Conservation (phyloP, 2,113 vertebrate species). For the Triplophysa dalaica region DNA sequence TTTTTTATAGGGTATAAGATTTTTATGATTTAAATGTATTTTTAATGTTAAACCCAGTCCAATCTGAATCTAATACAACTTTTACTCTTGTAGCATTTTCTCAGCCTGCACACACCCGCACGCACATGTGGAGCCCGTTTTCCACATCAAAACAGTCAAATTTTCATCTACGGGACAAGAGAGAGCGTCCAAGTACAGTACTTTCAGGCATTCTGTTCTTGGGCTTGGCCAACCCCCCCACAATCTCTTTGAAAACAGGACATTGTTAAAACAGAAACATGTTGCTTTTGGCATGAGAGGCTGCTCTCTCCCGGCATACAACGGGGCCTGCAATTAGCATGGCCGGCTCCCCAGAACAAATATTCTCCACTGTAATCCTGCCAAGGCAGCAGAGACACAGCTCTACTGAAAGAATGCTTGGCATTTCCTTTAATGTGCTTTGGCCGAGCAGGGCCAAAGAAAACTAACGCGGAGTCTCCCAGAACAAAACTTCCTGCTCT, state of each 20-base stretch:
- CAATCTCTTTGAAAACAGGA: constrained; percentile 55
- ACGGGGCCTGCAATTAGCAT: constrained; percentile 59
- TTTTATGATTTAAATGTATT: too few species aligned
- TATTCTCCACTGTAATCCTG: constrained; percentile 56
- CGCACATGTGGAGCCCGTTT: constrained; percentile 6
- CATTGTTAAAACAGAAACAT: constrained; percentile 59
- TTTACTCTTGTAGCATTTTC: constrained; percentile 11
- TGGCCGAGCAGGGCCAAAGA: constrained; percentile 53
- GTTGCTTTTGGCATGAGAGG: constrained; percentile 56
- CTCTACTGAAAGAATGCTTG: constrained; percentile 53
- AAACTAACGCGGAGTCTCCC: constrained; percentile 46
- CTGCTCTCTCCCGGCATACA: constrained; percentile 50
- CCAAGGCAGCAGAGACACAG: constrained; percentile 52
- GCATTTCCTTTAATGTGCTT: constrained; percentile 62
- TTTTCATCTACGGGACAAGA: constrained; percentile 10
- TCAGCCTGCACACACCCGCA: neutral
- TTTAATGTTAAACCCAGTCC: too few species aligned
- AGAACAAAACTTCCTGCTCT: constrained; percentile 57
- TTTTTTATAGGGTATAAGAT: too few species aligned
- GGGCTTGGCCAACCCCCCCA: constrained; percentile 36
- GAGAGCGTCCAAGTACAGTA: constrained; percentile 36
- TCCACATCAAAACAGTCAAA: constrained; percentile 32
- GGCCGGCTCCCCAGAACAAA: constrained; percentile 57
- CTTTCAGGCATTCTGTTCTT: constrained; percentile 41
- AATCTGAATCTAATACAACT: neutral